phyloP scores from a whole-genome alignment of 2,113 vertebrate species.

The Micromys minutus region DNA sequence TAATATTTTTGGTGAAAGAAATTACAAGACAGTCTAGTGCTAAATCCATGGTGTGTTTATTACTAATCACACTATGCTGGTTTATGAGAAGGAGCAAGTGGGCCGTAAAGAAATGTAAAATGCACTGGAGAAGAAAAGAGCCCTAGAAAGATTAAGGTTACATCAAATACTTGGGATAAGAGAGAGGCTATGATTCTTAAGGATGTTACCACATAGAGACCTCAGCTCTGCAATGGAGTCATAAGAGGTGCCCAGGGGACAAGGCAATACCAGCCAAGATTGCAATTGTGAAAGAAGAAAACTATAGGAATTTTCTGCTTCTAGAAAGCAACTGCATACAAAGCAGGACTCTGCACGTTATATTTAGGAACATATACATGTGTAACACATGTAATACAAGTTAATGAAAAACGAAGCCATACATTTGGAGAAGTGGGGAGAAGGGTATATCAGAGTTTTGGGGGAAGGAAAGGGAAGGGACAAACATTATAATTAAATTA shows the following conservation, averaged over 20 bases:
- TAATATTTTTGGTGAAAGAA: neutral
- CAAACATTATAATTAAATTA: neutral
- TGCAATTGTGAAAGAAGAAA: neutral
- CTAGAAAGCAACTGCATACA: neutral
- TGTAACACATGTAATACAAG: neutral
- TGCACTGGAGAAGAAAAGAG: no score
- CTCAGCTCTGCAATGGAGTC: neutral
- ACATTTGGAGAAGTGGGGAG: neutral
- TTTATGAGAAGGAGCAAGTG: neutral
- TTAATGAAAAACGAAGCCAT: neutral
- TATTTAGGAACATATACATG: neutral
- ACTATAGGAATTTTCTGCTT: neutral
- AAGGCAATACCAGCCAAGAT: neutral
- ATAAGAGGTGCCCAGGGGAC: neutral
- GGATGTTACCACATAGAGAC: neutral
- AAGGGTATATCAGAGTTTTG: neutral
- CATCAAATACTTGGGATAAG: neutral
- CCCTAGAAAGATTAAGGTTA: neutral
- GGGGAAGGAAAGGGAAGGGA: neutral
- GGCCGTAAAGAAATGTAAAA: neutral
- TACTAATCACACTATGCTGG: neutral
- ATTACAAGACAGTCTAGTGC: neutral
- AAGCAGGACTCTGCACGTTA: neutral
- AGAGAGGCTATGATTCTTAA: neutral
- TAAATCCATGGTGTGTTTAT: neutral